Conservation (phyloP, 1,140 invertebrate genomes). For the Micrasema longulum region DNA sequence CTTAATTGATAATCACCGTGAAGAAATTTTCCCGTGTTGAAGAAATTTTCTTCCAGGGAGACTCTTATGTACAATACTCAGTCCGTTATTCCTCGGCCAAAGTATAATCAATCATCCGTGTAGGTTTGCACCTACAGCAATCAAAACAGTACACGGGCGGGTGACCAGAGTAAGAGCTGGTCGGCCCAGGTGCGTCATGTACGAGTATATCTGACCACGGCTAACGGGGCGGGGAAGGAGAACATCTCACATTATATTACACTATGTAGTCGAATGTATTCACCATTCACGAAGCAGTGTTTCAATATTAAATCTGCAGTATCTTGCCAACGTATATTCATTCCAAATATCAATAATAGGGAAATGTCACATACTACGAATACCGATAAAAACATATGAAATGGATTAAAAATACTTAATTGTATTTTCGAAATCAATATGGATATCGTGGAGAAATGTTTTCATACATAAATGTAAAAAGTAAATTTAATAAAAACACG, state of each 20-base stretch:
- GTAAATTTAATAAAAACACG: too few species aligned
- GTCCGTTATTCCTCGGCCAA: background rate
- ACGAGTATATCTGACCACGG: background rate
- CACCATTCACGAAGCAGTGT: too few species aligned
- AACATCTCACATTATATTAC: conserved; percentile 3
- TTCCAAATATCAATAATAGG: too few species aligned
- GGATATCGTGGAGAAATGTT: too few species aligned
- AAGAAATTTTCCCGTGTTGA: conserved; percentile 13
- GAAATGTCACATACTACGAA: too few species aligned
- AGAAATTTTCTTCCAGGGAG: background rate
- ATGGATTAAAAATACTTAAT: too few species aligned
- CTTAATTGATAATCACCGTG: conserved; percentile 27
- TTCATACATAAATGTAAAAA: too few species aligned
- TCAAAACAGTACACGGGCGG: conserved; percentile 13
- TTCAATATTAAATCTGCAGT: background rate
- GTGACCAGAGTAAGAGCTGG: background rate
- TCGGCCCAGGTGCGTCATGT: background rate
- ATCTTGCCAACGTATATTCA: background rate
- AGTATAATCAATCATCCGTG: conserved; percentile 20
- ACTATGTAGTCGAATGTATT: too few species aligned
- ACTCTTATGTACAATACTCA: background rate
- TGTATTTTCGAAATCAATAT: too few species aligned
- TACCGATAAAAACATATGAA: too few species aligned
- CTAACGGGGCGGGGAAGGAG: conserved; percentile 13
- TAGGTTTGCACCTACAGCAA: background rate